Base-by-base conservation (phyloP, 2,797 vertebrate genomes). In the Diceros bicornis region DNA sequence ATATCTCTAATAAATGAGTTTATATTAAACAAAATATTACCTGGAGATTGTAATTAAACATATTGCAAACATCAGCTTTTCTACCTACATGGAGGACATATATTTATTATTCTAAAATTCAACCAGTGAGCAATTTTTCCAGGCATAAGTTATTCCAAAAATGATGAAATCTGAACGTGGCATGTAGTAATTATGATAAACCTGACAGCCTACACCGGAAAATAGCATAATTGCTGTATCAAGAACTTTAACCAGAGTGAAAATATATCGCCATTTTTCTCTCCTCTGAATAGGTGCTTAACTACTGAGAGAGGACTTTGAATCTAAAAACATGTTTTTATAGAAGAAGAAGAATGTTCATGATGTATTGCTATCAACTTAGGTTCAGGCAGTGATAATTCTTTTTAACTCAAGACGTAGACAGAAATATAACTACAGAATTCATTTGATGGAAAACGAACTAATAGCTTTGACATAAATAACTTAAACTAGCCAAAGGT, bases 261-360 rank as follows among this genome's bases (percentile, higher is more conserved):
- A 92, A 86, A 55, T 27, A 12, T 12, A 50, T 64, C 47, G 34
- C 62, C 37, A 57, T 6, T 61, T 93, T 93, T 89, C 79, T 96
- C 47, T 89, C 6, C 16, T 97, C 37, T 96, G 59, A 97, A 88
- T 1, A 97, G 29, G 57, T 4, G 21, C 64, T 55, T 93, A 89
- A 83, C 41, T 11, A 11, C 5, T 34, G 16, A 82, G 52, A 25
- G 8, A 44, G 69, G 0, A 0, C 41, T 50, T 6, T 37, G 25
- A 32, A 87, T 96, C 85, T 59, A 97, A 59, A 97, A 69, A 7
- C 12, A 57, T 0, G 12, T 92, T 96, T 95, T 83, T 47, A 78
- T 55, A 68, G 17, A 81, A 71, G 16, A 64, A 96, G 87, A 82
- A 61, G 50, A 85, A 72, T 0, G 0, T 55, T 69, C 79, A n/a